Evolutionary conservation across 1,140 invertebrate genomes (phyloP).

Genomic region (Papilio aristodemus): DNA sequence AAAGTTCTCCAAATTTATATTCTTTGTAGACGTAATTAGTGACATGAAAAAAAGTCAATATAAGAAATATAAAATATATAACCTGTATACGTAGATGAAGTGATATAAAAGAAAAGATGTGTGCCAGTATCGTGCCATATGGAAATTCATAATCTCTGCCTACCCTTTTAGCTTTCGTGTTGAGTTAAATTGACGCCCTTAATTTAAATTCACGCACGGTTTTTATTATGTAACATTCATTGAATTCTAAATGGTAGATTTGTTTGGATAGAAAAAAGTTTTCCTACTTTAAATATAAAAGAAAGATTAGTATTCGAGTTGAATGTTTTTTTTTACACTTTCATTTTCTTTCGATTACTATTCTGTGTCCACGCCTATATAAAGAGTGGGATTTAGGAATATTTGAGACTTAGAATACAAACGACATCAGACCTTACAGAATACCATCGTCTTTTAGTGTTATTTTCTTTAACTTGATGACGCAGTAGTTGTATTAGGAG

Average conservation of each 20-base stretch:
- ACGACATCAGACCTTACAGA: too few relatives aligned
- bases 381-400: background rate
- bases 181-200: background rate
- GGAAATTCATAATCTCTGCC: too few relatives aligned
- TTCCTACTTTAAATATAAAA: background rate
- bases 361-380: background rate
- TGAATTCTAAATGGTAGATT: constrained; percentile 8
- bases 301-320: background rate
- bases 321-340: background rate
- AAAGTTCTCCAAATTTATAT: too few relatives aligned
- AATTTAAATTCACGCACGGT: background rate
- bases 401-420: too few relatives aligned
- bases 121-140: too few relatives aligned
- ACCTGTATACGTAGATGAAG: background rate
- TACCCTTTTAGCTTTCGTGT: too few relatives aligned
- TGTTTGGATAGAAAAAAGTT: background rate
- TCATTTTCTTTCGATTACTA: background rate
- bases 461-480: too few relatives aligned
- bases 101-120: background rate
- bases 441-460: too few relatives aligned
- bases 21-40: too few relatives aligned
- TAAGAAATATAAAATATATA: too few relatives aligned
- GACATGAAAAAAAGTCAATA: too few relatives aligned
- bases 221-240: background rate
- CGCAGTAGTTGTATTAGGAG: too few relatives aligned